These are phyloP conservation scores for Seriola dumerili DNA, from an alignment of 2,113 vertebrate genomes.

Conservation along the genomic window DNA sequence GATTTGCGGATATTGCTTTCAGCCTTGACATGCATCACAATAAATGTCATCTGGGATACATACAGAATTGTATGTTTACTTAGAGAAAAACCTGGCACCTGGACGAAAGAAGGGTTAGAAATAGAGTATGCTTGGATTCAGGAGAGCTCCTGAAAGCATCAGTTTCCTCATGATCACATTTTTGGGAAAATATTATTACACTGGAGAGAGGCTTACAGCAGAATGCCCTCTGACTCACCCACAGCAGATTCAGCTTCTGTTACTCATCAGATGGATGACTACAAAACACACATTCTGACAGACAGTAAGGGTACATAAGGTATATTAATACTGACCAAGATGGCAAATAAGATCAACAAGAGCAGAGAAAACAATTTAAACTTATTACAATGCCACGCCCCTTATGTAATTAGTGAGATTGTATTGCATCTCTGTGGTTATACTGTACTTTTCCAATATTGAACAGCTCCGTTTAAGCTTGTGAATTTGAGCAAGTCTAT, in stretches of 20 bases:
- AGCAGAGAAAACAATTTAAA: slow-evolving; percentile 38
- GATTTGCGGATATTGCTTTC: slow-evolving; percentile 55
- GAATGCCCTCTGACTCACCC: slow-evolving; percentile 54
- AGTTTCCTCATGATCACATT: slow-evolving; percentile 70
- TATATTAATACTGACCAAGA: slow-evolving; percentile 35
- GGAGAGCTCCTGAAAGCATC: slow-evolving; percentile 62
- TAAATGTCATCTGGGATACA: slow-evolving; percentile 64
- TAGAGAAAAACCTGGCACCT: slow-evolving; percentile 35
- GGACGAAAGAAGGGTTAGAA: slow-evolving; percentile 42
- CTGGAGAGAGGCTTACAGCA: slow-evolving; percentile 20
- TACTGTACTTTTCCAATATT: background rate
- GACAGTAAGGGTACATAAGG: slow-evolving; percentile 25
- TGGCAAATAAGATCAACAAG: slow-evolving; percentile 45
- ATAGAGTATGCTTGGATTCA: slow-evolving; percentile 34
- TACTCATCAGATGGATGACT: slow-evolving; percentile 48
- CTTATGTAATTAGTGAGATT: slow-evolving; percentile 19
- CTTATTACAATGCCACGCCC: slow-evolving; percentile 26
- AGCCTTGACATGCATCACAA: slow-evolving; percentile 71
- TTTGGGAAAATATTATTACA: slow-evolving; percentile 66
- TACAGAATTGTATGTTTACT: slow-evolving; percentile 58
- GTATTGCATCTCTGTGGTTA: slow-evolving; percentile 30
- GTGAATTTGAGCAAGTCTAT: background rate
- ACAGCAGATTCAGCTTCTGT: slow-evolving; percentile 26
- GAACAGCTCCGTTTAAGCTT: background rate
- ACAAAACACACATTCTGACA: slow-evolving; percentile 24